Conservation (phyloP, 2,113 vertebrate species). For the Corynorhinus townsendii region DNA sequence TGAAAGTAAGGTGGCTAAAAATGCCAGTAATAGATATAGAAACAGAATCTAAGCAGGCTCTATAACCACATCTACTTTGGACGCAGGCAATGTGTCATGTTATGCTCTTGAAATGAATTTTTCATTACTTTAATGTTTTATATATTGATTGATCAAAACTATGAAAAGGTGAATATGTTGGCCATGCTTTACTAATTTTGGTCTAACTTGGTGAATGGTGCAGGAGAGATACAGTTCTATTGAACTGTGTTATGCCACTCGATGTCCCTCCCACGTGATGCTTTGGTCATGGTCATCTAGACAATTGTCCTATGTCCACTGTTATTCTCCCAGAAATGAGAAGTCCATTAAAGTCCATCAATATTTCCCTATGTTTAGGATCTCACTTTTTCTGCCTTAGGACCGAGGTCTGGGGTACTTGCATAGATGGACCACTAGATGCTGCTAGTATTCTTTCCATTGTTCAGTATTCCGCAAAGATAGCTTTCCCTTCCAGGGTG, state of each 20-base stretch:
- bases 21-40: neutral
- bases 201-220: neutral
- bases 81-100: neutral
- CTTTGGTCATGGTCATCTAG: neutral
- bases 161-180: neutral
- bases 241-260: neutral
- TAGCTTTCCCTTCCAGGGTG: neutral
- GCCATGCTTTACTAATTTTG: neutral
- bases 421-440: slow-evolving; percentile 51
- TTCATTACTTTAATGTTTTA: neutral
- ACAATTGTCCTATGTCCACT: neutral
- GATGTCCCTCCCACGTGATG: neutral
- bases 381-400: neutral
- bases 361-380: neutral
- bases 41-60: neutral
- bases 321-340: neutral
- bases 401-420: neutral
- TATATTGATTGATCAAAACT: neutral
- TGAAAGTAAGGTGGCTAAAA: neutral
- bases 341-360: neutral
- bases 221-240: neutral
- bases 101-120: neutral
- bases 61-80: neutral
- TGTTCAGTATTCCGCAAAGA: neutral
- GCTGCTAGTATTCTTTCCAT: slow-evolving; percentile 61